phyloP scores from a whole-genome alignment of 2,113 vertebrate genomes.

The Prochilodus magdalenae region DNA sequence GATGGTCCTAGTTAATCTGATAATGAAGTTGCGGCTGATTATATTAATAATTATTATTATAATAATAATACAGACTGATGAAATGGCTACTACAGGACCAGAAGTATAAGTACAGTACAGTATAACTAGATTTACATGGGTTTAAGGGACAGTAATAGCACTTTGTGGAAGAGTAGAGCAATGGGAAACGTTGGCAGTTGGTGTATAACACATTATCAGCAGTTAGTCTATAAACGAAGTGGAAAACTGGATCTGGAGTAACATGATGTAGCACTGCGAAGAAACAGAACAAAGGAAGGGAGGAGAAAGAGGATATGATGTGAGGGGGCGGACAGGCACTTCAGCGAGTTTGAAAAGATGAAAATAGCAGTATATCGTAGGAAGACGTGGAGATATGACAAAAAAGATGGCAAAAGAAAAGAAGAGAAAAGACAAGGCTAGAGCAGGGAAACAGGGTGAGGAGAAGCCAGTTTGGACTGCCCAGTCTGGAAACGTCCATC shows the following conservation, averaged over 20 bases:
- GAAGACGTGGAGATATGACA: neutral
- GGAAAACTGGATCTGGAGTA: neutral
- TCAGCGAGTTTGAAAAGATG: conserved; percentile 35
- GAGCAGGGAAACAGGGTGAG: conserved; percentile 13
- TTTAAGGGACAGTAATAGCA: too few relatives aligned
- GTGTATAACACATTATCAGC: too few relatives aligned
- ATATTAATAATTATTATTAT: too few relatives aligned
- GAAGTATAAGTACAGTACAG: too few relatives aligned
- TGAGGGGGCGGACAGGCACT: conserved; percentile 39
- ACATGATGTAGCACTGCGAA: neutral
- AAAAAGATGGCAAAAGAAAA: neutral
- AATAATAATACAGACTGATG: too few relatives aligned
- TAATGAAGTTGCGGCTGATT: too few relatives aligned
- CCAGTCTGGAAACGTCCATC: conserved; percentile 49
- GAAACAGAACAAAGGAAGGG: neutral
- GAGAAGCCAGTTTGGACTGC: conserved; percentile 13
- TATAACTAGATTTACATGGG: too few relatives aligned
- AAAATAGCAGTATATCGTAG: conserved; percentile 33
- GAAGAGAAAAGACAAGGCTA: neutral
- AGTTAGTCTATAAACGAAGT: too few relatives aligned
- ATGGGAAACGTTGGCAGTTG: too few relatives aligned
- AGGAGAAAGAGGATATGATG: neutral
- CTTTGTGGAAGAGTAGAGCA: too few relatives aligned
- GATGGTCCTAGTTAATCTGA: too few relatives aligned
- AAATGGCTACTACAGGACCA: too few relatives aligned